Evolutionary conservation across 1,140 invertebrate genomes (phyloP).

Genomic region (Drosophila trapezifrons): DNA sequence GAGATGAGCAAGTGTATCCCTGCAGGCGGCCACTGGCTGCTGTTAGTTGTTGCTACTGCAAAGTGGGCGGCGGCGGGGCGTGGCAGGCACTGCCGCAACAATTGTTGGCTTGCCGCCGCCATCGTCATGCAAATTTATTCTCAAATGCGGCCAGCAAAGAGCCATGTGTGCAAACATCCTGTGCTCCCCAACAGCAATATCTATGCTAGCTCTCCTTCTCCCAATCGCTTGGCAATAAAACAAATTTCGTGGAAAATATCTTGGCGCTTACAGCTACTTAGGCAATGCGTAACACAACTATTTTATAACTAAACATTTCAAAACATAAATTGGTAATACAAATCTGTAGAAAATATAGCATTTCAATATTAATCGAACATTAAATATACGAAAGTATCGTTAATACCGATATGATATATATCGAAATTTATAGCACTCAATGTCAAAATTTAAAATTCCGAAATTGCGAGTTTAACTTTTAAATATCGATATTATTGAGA

Average conservation of each 20-base stretch:
- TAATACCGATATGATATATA: too few species aligned
- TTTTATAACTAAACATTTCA: neutral
- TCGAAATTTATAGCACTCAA: too few species aligned
- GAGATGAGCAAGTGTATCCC: slow-evolving; percentile 48
- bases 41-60: slow-evolving; percentile 27
- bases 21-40: slow-evolving; percentile 51
- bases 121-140: slow-evolving; percentile 78
- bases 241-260: slow-evolving; percentile 72
- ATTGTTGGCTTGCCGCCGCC: slow-evolving; percentile 73
- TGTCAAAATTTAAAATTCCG: too few species aligned
- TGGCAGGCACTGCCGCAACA: slow-evolving; percentile 72
- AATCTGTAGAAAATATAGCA: neutral
- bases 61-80: neutral
- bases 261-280: slow-evolving; percentile 13
- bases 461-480: too few species aligned
- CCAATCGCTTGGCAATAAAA: slow-evolving; percentile 59
- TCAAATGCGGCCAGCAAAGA: slow-evolving; percentile 68
- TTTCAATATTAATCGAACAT: too few species aligned
- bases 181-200: neutral
- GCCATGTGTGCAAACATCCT: slow-evolving; percentile 65
- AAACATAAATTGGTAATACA: neutral
- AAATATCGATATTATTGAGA: too few species aligned
- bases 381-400: too few species aligned
- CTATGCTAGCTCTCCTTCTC: neutral
- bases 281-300: neutral